Conservation (phyloP, 2,888 invertebrate species). For the Euzetes globulus region DNA sequence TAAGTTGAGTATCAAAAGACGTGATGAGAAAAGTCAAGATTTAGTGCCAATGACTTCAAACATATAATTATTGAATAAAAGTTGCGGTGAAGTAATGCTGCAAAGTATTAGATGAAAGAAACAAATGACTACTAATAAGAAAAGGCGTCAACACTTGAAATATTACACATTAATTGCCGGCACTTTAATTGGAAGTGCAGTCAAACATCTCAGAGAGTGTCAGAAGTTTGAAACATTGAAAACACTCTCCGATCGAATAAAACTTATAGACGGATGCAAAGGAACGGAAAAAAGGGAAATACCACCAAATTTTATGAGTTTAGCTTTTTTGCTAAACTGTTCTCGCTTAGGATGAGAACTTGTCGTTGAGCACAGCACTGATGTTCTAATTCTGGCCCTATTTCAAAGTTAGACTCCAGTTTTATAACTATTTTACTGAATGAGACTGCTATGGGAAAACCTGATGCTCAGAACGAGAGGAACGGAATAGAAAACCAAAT, state of each 20-base stretch:
- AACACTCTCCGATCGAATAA: not conserved
- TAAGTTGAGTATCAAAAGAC: not conserved
- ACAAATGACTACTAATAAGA: not conserved
- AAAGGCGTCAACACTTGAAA: not conserved
- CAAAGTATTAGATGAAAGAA: not conserved
- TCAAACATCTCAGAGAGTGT: not conserved
- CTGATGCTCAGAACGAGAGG: not conserved
- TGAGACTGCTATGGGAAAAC: not conserved
- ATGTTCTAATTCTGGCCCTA: not conserved
- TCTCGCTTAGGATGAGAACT: not conserved
- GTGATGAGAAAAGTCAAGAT: not conserved
- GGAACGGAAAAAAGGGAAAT: constrained; percentile 10
- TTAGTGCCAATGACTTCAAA: constrained; percentile 1
- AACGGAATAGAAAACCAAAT: constrained; percentile 7
- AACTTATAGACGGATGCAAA: constrained; percentile 13
- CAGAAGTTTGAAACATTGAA: not conserved
- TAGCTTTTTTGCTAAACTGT: not conserved
- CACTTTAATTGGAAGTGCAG: no score
- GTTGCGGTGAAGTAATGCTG: not conserved
- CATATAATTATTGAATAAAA: not conserved
- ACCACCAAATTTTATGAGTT: not conserved
- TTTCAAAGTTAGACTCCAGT: not conserved
- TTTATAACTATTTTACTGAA: not conserved
- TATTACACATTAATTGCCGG: no score
- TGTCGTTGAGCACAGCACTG: not conserved